Evolutionary conservation across 1,140 invertebrate species (phyloP), one percentile per base, ranked within the genome.

Genomic region (Diorhabda sublineata): DNA sequence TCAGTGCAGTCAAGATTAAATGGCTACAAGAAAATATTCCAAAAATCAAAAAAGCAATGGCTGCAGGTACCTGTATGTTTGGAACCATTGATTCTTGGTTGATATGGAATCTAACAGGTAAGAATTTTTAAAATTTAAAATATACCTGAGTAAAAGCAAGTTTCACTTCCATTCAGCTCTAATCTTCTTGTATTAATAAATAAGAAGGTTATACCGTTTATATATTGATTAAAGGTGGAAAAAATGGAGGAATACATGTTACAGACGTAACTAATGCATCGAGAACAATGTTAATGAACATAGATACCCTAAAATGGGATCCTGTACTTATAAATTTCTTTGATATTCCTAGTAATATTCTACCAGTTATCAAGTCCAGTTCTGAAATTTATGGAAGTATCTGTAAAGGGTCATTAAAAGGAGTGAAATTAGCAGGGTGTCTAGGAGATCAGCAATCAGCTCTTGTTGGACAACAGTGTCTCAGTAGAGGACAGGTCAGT

Each of bases 231-330:
- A 2, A 8, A 52, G 47, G 94, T 76, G 91, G 87, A 3, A 76
- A 83, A 59, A 79, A 86, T 64, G 86, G 87, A 43, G 93, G 93
- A 0, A 83, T 92, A 45, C 95, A 98, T 81, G 81, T 95, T 2
- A 99, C 98, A 0, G 98, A 99, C 83, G 96, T 99, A 0, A 95
- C 96, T 2, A 99, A 99, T 85, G 98, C 98, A 11, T 98, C 95
- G 43, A 86, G 98, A 26, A 99, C 97, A 3, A 95, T 99, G 92
- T 82, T 99, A 0, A 97, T 99, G 94, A 97, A 99, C 80, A 92
- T 99, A 67, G 88, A 94, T 75, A 93, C 89, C 3, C 81, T 98
- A 5, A 85, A 94, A 76, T 99, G 97, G 97, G 96, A 98, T 84
- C 84, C 90, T 8, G 82, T 91, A 68, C 82, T 99, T 42, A 89